Percentiles rank a stretch among this genome's conserved stretches.
Conservation (phyloP, 2,113 vertebrate genomes). For the Xiphophorus maculatus region DNA sequence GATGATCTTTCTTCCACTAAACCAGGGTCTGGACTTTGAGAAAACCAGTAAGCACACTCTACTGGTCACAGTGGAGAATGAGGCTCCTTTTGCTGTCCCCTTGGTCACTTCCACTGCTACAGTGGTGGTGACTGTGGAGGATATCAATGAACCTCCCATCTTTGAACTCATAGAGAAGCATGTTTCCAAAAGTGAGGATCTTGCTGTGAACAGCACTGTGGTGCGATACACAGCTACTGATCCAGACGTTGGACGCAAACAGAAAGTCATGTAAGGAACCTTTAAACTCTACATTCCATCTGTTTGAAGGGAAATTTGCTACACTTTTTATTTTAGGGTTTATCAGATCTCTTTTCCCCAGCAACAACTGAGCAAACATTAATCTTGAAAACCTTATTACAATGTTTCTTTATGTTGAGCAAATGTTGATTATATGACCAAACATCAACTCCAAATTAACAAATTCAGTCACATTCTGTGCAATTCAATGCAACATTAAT, state of each 20-base stretch:
- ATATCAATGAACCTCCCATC: slow-evolving; percentile 80
- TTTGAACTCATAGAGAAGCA: slow-evolving; percentile 68
- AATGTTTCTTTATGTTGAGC: too few species aligned
- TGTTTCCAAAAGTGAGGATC: slow-evolving; percentile 77
- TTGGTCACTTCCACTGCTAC: slow-evolving; percentile 83
- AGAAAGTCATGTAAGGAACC: slow-evolving; percentile 85
- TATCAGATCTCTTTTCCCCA: too few species aligned
- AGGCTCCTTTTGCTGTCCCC: rapidly evolving
- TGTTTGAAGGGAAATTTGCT: too few species aligned
- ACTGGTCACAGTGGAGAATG: slow-evolving; percentile 78
- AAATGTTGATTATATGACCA: too few species aligned
- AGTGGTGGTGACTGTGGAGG: slow-evolving; percentile 79
- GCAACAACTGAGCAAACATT: too few species aligned
- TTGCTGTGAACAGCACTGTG: slow-evolving; percentile 56
- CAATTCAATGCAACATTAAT: too few species aligned
- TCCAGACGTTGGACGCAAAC: slow-evolving; percentile 82
- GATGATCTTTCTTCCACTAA: neutral
- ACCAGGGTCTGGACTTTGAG: slow-evolving; percentile 90
- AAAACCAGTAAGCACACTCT: slow-evolving; percentile 70
- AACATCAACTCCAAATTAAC: too few species aligned
- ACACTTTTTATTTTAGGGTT: too few species aligned
- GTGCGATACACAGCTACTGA: slow-evolving; percentile 84
- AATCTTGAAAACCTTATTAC: too few species aligned
- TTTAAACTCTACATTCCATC: too few species aligned
- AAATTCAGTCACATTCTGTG: too few species aligned